phyloP scores from a whole-genome alignment of 2,113 vertebrate species.

The Holacanthus passer region DNA sequence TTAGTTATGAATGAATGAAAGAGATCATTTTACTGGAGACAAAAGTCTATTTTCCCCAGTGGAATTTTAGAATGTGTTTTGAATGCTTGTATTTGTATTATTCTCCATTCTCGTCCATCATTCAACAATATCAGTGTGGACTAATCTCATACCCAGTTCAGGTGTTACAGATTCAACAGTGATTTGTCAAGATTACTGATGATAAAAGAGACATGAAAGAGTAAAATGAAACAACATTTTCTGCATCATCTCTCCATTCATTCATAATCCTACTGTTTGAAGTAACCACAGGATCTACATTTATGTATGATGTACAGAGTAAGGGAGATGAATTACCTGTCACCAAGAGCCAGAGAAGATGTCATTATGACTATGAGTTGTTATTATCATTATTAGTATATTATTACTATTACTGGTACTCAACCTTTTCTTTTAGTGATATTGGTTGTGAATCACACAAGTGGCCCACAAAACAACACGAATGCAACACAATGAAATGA shows the following conservation, averaged over 20 bases:
- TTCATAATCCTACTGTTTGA: neutral
- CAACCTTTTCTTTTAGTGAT: no score
- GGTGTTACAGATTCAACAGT: neutral
- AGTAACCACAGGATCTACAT: neutral
- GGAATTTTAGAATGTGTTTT: conserved; percentile 8
- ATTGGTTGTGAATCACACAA: neutral
- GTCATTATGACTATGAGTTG: no score
- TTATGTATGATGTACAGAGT: no score
- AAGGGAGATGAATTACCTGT: neutral
- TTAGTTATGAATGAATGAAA: conserved; percentile 26
- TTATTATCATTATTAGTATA: no score
- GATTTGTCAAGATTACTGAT: neutral
- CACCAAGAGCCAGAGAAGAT: neutral
- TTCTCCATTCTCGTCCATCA: neutral
- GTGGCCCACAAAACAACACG: neutral
- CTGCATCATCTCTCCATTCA: neutral
- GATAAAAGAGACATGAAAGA: neutral
- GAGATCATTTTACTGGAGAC: neutral
- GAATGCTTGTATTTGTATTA: neutral
- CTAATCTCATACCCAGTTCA: neutral
- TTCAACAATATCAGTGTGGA: neutral
- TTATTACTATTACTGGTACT: no score
- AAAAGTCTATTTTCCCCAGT: neutral
- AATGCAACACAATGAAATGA: neutral
- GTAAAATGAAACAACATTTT: neutral